Evolutionary conservation across 2,113 vertebrate genomes (phyloP).

Genomic region (Rhegmatorhina hoffmannsi): DNA sequence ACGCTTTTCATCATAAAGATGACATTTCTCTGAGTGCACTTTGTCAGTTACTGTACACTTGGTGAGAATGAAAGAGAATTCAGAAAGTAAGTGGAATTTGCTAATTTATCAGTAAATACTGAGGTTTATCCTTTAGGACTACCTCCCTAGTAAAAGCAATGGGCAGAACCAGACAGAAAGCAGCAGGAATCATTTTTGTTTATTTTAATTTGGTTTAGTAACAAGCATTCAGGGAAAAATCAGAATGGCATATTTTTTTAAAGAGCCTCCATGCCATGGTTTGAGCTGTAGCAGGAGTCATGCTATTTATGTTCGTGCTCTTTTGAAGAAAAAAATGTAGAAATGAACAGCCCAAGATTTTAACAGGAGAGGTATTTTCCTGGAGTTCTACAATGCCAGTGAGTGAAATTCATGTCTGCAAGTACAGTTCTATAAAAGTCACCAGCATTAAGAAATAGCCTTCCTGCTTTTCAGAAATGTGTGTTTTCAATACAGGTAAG

Average conservation of each 20-base stretch:
- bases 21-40: background rate
- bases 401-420: background rate
- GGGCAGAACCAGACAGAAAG: background rate
- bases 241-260: accelerated
- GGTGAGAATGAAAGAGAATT: background rate
- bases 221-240: background rate
- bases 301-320: background rate
- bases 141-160: background rate
- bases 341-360: background rate
- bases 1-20: background rate
- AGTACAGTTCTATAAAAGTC: background rate
- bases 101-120: background rate
- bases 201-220: background rate
- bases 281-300: background rate
- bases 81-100: background rate
- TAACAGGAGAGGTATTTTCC: background rate
- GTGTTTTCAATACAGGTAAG: background rate
- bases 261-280: background rate
- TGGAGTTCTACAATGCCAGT: background rate
- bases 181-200: background rate
- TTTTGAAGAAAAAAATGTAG: background rate
- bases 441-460: background rate
- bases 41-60: background rate
- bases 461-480: background rate
- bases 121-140: background rate